These are phyloP conservation scores for Octonoba sinensis DNA, from an alignment of 2,888 invertebrate genomes.

Conservation along the genomic window DNA sequence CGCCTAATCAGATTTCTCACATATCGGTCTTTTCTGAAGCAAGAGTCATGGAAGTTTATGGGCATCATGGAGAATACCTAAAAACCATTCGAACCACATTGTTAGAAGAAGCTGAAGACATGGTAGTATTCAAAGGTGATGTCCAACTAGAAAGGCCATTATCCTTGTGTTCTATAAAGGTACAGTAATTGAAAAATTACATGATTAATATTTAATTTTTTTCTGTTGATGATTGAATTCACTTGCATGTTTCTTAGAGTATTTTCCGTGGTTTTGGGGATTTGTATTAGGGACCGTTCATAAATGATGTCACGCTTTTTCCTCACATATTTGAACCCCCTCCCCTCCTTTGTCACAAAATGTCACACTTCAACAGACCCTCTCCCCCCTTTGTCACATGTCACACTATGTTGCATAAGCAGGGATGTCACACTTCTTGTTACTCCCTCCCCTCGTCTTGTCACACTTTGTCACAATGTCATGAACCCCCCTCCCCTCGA, in stretches of 20 bases:
- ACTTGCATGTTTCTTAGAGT: neutral
- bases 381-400: too few relatives aligned
- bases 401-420: too few relatives aligned
- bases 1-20: conserved; percentile 43
- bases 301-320: too few relatives aligned
- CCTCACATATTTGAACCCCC: too few relatives aligned
- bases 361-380: too few relatives aligned
- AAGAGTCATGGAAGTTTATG: conserved; percentile 60
- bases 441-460: too few relatives aligned
- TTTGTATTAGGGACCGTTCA: too few relatives aligned
- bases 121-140: conserved; percentile 61
- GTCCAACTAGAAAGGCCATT: conserved; percentile 49
- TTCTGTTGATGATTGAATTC: neutral
- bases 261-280: neutral
- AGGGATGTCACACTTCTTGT: too few relatives aligned
- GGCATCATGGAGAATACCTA: conserved; percentile 64
- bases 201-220: neutral
- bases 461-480: too few relatives aligned
- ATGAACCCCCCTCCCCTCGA: too few relatives aligned
- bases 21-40: conserved; percentile 60
- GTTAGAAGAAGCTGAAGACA: conserved; percentile 61
- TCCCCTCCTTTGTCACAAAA: too few relatives aligned
- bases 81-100: conserved; percentile 52
- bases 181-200: neutral
- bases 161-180: conserved; percentile 60